Evolutionary conservation across 2,888 invertebrate genomes (phyloP), one percentile per base, ranked within the genome.

Genomic region (Pheosia gnoma): DNA sequence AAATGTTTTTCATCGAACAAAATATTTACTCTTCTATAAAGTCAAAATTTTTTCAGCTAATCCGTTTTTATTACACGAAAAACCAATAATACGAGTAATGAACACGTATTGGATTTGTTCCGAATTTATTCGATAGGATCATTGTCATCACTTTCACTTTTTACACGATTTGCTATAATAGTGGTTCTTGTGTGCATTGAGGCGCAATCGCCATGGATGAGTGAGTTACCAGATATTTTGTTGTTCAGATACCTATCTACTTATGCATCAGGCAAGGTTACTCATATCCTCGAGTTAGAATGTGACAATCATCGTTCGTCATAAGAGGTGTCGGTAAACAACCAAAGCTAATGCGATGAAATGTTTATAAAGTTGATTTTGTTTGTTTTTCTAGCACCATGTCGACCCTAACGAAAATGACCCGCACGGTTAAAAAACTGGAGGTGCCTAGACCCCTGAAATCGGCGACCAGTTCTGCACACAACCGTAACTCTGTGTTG

Each of bases 381-480:
- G 69, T 83, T 75, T 79, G 65, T 80, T 82, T 80, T 71, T 59
- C 58, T 79, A 91, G 90, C 91, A 93, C 90, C 88, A 94, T 94
- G 94, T 93, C 94, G 92, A 94, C 94, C 90, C 87, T 92, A 86
- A 93, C 94, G 92, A 95, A 95, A 94, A 94, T 95, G 90, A 95
- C 95, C 89, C 95, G 96, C 89, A 95, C 95, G 80, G 95, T 95
- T 66, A 96, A 96, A 89, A 96, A 96, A 92, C 93, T 96, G 79
- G 96, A 96, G 90, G 95, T 96, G 83, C 96, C 96, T 77, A 94
- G 96, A 88, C 96, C 96, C 81, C 91, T 96, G 74, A 96, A 96
- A 91, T 91, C 92, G 72, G 94, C 95, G 73, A 94, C 95, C 75
- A 94, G 95, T 82, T 89, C 92, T 71, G 90, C 93, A 78, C 94